Percentiles rank a stretch among this genome's conserved stretches.
These are phyloP conservation scores for Drosophila willistoni DNA, from an alignment of 1,140 invertebrate genomes.

Conservation along the genomic window DNA sequence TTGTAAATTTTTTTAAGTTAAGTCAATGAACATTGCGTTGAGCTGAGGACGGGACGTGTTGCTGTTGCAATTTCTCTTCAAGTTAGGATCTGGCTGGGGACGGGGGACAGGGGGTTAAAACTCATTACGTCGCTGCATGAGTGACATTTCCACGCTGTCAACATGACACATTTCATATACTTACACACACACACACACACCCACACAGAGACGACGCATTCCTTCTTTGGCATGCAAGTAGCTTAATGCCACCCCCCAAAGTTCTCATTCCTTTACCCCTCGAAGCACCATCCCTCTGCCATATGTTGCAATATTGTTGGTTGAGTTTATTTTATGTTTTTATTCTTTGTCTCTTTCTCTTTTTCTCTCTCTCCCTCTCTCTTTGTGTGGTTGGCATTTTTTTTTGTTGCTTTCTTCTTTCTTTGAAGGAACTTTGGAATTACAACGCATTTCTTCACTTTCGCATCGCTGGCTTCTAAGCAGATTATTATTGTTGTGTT, in stretches of 20 bases:
- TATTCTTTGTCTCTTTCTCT: not conserved
- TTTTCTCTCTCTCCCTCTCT: not conserved
- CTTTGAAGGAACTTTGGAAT: conserved; percentile 63
- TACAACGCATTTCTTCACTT: conserved; percentile 81
- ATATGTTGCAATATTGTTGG: conserved; percentile 64
- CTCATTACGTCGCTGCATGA: conserved; percentile 77
- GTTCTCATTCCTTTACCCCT: conserved; percentile 12
- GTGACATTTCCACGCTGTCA: conserved; percentile 77
- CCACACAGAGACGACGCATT: conserved; percentile 36
- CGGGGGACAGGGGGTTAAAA: conserved; percentile 47
- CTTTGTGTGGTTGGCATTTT: not conserved
- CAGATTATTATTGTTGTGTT: conserved; percentile 77
- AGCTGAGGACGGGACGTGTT: not conserved
- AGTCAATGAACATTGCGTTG: conserved; percentile 3
- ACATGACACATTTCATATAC: conserved; percentile 78
- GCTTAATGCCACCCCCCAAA: conserved; percentile 58
- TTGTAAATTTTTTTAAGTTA: not conserved
- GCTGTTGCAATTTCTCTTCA: conserved; percentile 17
- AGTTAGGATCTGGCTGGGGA: not conserved
- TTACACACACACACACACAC: conserved; percentile 44
- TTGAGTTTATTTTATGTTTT: conserved; percentile 16
- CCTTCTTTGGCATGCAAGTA: conserved; percentile 49
- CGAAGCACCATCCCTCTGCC: conserved; percentile 7
- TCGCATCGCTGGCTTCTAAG: conserved; percentile 75
- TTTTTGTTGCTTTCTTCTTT: not conserved